Evolutionary conservation across 2,113 vertebrate species (phyloP).

Genomic region (Cathartes aura): DNA sequence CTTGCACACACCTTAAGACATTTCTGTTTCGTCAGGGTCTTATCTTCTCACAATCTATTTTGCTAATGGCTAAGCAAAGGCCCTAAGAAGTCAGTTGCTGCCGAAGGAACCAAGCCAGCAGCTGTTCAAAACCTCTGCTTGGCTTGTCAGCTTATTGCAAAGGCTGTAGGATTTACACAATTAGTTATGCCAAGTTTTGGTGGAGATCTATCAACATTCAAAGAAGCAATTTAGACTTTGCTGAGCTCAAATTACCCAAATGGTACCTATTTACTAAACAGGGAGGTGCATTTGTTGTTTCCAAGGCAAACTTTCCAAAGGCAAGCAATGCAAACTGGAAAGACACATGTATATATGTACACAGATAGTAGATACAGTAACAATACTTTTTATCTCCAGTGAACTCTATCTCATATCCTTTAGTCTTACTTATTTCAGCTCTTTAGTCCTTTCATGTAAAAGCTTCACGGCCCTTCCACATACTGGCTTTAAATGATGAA

Average conservation of each 20-base stretch:
- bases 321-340: neutral
- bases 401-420: neutral
- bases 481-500: neutral
- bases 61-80: neutral
- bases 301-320: neutral
- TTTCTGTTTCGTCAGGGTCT: neutral
- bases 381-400: neutral
- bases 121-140: neutral
- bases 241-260: neutral
- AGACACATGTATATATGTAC: rapidly evolving
- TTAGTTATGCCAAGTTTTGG: neutral
- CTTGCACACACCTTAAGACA: neutral
- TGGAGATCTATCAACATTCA: neutral
- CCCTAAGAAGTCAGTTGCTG: neutral
- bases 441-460: neutral
- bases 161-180: neutral
- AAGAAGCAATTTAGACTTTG: neutral
- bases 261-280: neutral
- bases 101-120: neutral
- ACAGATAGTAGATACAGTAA: neutral
- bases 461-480: neutral
- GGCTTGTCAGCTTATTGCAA: neutral
- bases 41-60: neutral
- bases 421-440: neutral
- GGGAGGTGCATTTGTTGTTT: neutral